Percentiles rank a stretch among this genome's conserved stretches.
Evolutionary conservation across 2,888 invertebrate genomes (phyloP).

Genomic region (Frankliniella intonsa): DNA sequence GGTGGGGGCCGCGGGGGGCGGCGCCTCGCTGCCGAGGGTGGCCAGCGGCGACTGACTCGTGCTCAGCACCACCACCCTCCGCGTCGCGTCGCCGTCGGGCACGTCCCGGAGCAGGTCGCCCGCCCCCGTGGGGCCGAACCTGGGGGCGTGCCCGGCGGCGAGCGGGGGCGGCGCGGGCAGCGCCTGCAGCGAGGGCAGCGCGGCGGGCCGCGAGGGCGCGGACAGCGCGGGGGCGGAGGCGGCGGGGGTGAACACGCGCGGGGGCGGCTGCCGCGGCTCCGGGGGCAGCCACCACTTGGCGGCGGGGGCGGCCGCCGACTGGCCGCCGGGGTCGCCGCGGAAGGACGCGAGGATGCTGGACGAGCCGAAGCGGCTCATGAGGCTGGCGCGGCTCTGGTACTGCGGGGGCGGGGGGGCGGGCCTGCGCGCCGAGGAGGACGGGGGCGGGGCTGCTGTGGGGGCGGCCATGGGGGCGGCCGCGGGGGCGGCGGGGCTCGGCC

Average conservation of each 20-base stretch:
- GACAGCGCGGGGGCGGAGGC: conserved; percentile 8
- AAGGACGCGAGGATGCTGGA: conserved; percentile 12
- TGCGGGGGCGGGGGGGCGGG: neutral
- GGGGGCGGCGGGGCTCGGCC: neutral
- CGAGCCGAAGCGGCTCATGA: neutral
- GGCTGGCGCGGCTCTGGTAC: conserved; percentile 15
- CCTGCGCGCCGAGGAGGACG: neutral
- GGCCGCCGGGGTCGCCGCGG: neutral
- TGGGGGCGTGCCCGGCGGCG: neutral
- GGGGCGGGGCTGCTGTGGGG: neutral
- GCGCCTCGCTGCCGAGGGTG: neutral
- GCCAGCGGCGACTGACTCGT: conserved; percentile 10
- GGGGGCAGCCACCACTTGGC: conserved; percentile 13
- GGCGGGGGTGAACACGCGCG: neutral
- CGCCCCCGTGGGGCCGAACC: conserved; percentile 10
- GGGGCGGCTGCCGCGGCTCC: neutral
- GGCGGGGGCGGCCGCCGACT: neutral
- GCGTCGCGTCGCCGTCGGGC: conserved; percentile 15
- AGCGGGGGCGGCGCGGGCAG: neutral
- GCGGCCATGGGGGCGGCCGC: neutral
- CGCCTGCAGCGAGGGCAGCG: conserved; percentile 1
- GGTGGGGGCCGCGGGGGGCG: neutral
- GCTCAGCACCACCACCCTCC: neutral
- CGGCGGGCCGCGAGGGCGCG: conserved; percentile 4
- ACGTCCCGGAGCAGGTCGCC: conserved; percentile 20